Percentiles rank a stretch among this genome's conserved stretches.
Evolutionary conservation across 64 coral and sea anemone species (phyloP).

Genomic region (Acropora yongei): DNA sequence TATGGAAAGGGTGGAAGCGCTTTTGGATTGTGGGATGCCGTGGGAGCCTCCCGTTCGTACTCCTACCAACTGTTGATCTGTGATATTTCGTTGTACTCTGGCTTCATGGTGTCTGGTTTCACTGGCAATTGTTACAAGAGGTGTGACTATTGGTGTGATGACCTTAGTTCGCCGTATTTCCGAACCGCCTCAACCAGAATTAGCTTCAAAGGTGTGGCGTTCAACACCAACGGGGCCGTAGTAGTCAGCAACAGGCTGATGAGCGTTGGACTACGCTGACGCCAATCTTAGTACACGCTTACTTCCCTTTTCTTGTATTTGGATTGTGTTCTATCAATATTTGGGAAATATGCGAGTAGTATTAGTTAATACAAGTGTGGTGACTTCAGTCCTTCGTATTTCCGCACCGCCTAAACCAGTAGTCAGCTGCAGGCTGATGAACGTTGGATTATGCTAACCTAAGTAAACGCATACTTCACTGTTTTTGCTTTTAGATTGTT

Average conservation of each 20-base stretch:
- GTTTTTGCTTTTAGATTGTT: too few relatives aligned
- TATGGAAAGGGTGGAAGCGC: not conserved
- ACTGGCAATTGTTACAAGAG: not conserved
- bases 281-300: too few relatives aligned
- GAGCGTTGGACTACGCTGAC: conserved; percentile 32
- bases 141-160: not conserved
- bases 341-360: too few relatives aligned
- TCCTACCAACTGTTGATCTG: conserved; percentile 27
- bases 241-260: not conserved
- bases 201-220: not conserved
- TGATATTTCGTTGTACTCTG: not conserved
- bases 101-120: not conserved
- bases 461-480: too few relatives aligned
- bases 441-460: too few relatives aligned
- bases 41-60: not conserved
- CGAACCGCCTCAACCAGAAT: not conserved
- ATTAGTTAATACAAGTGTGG: too few relatives aligned
- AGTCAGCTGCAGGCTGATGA: too few relatives aligned
- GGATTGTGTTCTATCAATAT: too few relatives aligned
- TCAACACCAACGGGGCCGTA: conserved; percentile 4
- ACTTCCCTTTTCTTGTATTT: too few relatives aligned
- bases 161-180: not conserved
- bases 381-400: too few relatives aligned
- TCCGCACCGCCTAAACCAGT: too few relatives aligned
- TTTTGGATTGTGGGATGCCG: conserved; percentile 27